Evolutionary conservation across 2,113 vertebrate genomes (phyloP), one percentile per base, ranked within the genome.

Genomic region (Seriola quinqueradiata): DNA sequence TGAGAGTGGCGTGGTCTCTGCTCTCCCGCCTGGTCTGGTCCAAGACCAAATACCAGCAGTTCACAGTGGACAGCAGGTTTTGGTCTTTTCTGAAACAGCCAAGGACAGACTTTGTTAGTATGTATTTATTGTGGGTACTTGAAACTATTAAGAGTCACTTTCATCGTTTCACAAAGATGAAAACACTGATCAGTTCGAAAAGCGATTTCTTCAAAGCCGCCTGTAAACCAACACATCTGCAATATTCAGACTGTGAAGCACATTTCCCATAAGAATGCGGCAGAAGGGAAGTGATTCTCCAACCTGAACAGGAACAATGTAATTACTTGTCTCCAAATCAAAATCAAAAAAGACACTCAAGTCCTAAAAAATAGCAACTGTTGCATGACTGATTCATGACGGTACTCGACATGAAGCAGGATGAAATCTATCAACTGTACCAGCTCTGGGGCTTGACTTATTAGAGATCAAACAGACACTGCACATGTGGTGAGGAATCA

Each of bases 41-140:
- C 92, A 99, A 91, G 7, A 99, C 96, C 95, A 99, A 93, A 92
- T 99, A 99, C 98, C 98, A 99, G 92, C 98, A 99, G 95, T 99
- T 99, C 80, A 99, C 97, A 0, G 98, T 97, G 2, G 98, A 99
- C 28, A 99, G 94, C 0, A 99, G 96, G 86, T 99, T 97, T 81
- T 99, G 98, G 87, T 99, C 98, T 86, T 99, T 99, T 93, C 98
- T 99, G 87, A 23, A 92, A 84, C 65, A 32, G 64, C 19, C 13
- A 63, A 17, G 63, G 32, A 70, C 75, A 72, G 12, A 64, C 19
- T 65, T 76, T 75, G 55, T 66, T 40, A 76, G 42, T 19, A 40
- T 40, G 0, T 8, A 3, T 14, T 5, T 32, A 28, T 4, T 21
- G 21, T 17, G 36, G 34, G 13, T 40, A n/a, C 8, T 21, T 61